Evolutionary conservation across 2,797 vertebrate species (phyloP), one percentile per base, ranked within the genome.

Genomic region (Alauda arvensis): DNA sequence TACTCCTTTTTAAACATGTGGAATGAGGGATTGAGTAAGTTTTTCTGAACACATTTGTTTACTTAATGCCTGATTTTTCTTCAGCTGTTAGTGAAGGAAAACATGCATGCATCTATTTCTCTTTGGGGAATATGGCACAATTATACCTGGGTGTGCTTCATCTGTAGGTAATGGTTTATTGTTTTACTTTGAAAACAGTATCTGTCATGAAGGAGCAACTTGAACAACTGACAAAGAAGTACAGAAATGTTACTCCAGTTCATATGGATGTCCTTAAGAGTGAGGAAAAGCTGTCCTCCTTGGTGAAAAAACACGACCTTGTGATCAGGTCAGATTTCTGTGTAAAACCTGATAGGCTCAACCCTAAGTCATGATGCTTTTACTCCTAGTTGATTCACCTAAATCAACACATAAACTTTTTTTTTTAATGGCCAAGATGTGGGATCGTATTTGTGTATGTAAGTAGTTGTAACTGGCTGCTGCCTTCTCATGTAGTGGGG

Each of bases 231-330:
- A 95, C 97, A 2, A 94, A 96, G 81, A 98, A 95, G 55, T 98
- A 99, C 72, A 96, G 94, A 28, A 98, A 97, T 61, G 96, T 98
- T 77, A 98, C 98, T 87, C 96, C 98, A 15, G 61, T 99, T 81
- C 97, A 95, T 88, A 66, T 99, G 95, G 97, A 99, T 45, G 95
- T 97, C 71, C 91, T 96, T 79, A 98, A 97, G 86, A 95, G 98
- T 3, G 98, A 98, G 37, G 96, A 97, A 43, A 97, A 97, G 87
- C 90, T 99, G 21, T 96, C 97, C 53, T 97, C 97, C 28, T 94
- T 99, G 95, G 90, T 99, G 93, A 98, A 98, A 93, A 97, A 98
- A 23, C 98, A 99, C 0, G 92, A 99, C 88, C 89, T 99, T 90
- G 98, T 99, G 87, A 98, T 99, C 97, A 99, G 99, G 99, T 98